Conservation (phyloP, 2,113 vertebrate species). For the Mustela lutreola region DNA sequence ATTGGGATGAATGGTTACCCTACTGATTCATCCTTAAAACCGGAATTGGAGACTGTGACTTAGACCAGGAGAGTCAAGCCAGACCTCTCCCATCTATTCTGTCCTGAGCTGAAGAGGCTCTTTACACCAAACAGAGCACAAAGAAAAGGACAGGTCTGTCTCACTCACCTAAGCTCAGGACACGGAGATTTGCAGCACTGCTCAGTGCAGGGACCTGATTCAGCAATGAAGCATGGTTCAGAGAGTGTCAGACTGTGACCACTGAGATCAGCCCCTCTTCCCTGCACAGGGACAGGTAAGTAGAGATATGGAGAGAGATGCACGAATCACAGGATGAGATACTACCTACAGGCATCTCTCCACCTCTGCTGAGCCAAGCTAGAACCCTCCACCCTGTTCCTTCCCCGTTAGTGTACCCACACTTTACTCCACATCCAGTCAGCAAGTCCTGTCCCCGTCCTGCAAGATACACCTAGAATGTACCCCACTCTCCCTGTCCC, state of each 20-base stretch:
- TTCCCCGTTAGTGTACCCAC: neutral
- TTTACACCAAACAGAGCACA: neutral
- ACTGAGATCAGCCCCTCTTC: neutral
- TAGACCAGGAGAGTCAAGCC: neutral
- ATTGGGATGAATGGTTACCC: neutral
- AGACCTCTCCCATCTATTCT: neutral
- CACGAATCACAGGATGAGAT: neutral
- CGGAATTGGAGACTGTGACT: neutral
- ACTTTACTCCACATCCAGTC: neutral
- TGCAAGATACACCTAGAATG: neutral
- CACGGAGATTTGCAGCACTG: accelerated
- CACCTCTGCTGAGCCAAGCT: neutral
- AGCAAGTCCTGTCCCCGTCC: neutral
- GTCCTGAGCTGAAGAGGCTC: neutral
- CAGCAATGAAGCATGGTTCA: neutral
- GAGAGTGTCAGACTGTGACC: neutral
- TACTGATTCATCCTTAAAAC: neutral
- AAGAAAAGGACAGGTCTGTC: neutral
- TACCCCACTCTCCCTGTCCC: neutral
- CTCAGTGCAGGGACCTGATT: neutral
- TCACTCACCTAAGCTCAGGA: neutral
- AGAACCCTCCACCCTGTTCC: neutral
- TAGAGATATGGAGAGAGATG: neutral
- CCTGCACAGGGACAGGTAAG: neutral
- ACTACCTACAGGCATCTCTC: no score